These are phyloP conservation scores for Synanthedon formicaeformis DNA, from an alignment of 2,888 invertebrate genomes.

Conservation along the genomic window DNA sequence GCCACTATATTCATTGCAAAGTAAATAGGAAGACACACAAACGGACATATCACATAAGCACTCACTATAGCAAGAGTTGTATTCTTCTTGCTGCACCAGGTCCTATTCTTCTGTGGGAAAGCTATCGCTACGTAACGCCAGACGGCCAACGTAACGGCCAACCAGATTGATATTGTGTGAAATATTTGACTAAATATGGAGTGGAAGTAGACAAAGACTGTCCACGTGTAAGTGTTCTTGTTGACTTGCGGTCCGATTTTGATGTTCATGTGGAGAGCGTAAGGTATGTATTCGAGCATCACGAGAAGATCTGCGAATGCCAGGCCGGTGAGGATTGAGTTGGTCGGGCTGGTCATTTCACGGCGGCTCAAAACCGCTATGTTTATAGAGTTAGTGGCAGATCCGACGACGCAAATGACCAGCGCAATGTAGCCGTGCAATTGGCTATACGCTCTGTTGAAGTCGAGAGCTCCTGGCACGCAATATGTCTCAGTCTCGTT, in stretches of 20 bases:
- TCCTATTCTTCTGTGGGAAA: constrained; percentile 82
- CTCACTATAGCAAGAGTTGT: constrained; percentile 81
- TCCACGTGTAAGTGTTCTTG: constrained; percentile 78
- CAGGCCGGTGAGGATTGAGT: constrained; percentile 89
- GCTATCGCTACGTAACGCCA: constrained; percentile 92
- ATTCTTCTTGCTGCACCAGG: constrained; percentile 85
- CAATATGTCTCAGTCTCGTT: constrained; percentile 63
- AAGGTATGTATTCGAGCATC: constrained; percentile 94
- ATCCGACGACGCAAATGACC: constrained; percentile 89
- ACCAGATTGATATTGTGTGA: constrained; percentile 92
- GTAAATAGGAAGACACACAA: constrained; percentile 87
- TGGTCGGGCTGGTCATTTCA: constrained; percentile 93
- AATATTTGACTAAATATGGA: constrained; percentile 89
- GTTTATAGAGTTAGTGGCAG: constrained; percentile 91
- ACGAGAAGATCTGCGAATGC: constrained; percentile 95
- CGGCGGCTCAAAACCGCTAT: constrained; percentile 89
- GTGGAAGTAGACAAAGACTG: constrained; percentile 89
- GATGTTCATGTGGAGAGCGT: constrained; percentile 84
- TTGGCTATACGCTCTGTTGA: constrained; percentile 75
- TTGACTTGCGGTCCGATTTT: constrained; percentile 67
- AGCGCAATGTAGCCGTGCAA: constrained; percentile 89
- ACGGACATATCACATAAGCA: constrained; percentile 84
- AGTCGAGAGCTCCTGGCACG: constrained; percentile 69
- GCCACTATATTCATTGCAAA: constrained; percentile 80
- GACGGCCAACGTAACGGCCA: constrained; percentile 91